A percentile compares a stretch with the other conserved stretches of the same genome.
These are phyloP conservation scores for Aviceda subcristata DNA, from an alignment of 2,113 vertebrate genomes.

Conservation along the genomic window DNA sequence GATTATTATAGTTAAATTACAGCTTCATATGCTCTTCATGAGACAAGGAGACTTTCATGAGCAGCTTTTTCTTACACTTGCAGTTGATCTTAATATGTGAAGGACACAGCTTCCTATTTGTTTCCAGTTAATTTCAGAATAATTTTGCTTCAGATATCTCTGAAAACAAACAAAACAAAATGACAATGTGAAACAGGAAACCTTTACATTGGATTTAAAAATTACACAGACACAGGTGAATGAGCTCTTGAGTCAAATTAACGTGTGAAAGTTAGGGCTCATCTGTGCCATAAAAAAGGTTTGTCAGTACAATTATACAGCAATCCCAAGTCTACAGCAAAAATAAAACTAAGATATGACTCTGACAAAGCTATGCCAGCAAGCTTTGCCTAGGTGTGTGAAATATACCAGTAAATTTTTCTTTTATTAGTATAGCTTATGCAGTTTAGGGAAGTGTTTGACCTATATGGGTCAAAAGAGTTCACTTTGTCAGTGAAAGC, in stretches of 20 bases:
- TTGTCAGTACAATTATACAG: constrained; percentile 12
- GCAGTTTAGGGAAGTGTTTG: background rate
- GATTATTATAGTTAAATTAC: constrained; percentile 10
- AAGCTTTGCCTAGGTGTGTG: background rate
- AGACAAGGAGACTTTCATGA: background rate
- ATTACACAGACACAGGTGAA: background rate
- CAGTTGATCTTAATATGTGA: background rate
- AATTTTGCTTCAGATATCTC: constrained; percentile 61
- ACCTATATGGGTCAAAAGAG: fast-evolving
- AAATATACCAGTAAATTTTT: background rate
- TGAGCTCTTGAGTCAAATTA: background rate
- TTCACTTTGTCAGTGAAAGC: background rate
- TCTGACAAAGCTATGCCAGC: background rate
- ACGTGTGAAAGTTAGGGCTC: background rate
- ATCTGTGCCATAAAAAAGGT: background rate
- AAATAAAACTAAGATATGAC: background rate
- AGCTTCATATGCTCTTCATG: background rate
- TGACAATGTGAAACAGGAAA: background rate
- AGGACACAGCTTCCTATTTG: background rate
- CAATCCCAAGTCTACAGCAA: background rate
- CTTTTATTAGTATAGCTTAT: background rate
- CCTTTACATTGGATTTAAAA: background rate
- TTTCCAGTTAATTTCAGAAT: constrained; percentile 12
- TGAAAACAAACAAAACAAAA: constrained; percentile 52
- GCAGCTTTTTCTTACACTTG: background rate